Evolutionary conservation across 2,888 invertebrate genomes (phyloP).

Genomic region (Uloborus plumipes): DNA sequence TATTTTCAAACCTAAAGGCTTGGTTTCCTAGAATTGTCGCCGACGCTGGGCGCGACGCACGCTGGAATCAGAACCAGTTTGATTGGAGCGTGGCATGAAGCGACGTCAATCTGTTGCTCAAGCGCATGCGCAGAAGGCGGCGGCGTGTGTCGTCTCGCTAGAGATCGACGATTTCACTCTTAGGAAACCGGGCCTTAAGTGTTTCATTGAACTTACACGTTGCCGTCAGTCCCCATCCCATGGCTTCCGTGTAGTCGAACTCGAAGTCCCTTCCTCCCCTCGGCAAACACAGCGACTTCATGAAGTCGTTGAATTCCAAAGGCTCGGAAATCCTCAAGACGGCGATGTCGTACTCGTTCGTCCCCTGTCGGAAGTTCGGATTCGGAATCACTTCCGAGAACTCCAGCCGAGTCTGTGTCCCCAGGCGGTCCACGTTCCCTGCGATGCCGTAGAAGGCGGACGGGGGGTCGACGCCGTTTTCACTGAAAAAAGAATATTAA

Average conservation of each 20-base stretch:
- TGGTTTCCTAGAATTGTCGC: no score
- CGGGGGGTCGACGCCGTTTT: not conserved
- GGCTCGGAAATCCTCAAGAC: not conserved
- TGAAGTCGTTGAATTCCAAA: not conserved
- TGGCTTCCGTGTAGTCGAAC: not conserved
- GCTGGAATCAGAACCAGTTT: no score
- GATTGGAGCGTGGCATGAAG: no score
- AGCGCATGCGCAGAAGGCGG: no score
- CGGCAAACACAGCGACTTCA: not conserved
- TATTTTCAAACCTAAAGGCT: no score
- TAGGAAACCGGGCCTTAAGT: no score
- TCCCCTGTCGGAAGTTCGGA: not conserved
- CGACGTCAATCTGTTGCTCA: no score
- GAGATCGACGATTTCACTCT: no score
- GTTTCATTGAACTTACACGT: not conserved
- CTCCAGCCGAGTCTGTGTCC: not conserved
- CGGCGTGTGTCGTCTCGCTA: no score
- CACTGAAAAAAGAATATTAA: not conserved
- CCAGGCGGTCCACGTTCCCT: not conserved
- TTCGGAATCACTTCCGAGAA: not conserved
- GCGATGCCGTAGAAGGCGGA: slow-evolving; percentile 3
- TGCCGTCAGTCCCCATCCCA: slow-evolving; percentile 5
- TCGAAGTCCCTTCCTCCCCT: not conserved
- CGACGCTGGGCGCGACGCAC: no score
- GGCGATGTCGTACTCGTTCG: slow-evolving; percentile 9